Evolutionary conservation across 2,888 invertebrate genomes (phyloP).

Genomic region (Stenolophus ochropezus): DNA sequence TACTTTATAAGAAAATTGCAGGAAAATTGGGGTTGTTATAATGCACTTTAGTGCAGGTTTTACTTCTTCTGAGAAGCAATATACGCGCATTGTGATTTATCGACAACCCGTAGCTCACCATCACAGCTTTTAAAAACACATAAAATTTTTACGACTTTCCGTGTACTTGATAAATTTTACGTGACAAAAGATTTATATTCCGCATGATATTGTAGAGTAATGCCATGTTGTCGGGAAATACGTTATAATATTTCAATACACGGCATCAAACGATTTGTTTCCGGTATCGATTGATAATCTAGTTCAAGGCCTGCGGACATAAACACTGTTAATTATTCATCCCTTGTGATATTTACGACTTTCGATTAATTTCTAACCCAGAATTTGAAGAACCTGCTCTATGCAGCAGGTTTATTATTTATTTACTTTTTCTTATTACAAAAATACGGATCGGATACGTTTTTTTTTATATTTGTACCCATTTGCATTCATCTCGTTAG

Average conservation of each 20-base stretch:
- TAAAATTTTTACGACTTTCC: constrained; percentile 20
- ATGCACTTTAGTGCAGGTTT: background rate
- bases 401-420: no score
- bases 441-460: no score
- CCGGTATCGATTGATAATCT: background rate
- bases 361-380: no score
- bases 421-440: no score
- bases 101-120: background rate
- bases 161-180: constrained; percentile 27
- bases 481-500: no score
- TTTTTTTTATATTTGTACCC: no score
- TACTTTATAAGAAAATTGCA: background rate
- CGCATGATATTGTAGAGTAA: background rate
- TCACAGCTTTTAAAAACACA: constrained; percentile 20
- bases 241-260: background rate
- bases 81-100: background rate
- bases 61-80: background rate
- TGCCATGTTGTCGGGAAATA: background rate
- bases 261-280: background rate
- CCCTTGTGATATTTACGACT: background rate
- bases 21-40: background rate
- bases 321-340: constrained; percentile 3
- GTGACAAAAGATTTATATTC: constrained; percentile 12
- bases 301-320: background rate
- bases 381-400: no score